Conservation (phyloP, 2,797 vertebrate species). For the Cichlasoma orientale region DNA sequence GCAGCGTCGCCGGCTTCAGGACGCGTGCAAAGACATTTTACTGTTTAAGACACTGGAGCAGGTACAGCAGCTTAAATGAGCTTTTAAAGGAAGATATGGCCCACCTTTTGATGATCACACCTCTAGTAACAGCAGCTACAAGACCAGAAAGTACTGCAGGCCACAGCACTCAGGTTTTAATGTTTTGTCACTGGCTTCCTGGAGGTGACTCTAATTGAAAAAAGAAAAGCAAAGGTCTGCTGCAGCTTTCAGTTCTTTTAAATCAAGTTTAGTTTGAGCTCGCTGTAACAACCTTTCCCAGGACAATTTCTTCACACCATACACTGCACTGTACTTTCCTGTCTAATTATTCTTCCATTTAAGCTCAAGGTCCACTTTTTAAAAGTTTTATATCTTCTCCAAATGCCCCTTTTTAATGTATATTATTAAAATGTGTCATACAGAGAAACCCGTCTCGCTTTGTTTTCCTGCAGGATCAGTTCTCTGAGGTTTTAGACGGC, state of each 20-base stretch:
- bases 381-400: neutral
- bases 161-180: neutral
- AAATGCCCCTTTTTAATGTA: neutral
- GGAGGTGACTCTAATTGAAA: neutral
- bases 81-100: neutral
- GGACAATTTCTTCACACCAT: neutral
- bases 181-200: neutral
- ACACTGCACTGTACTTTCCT: neutral
- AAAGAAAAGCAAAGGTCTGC: neutral
- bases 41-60: conserved; percentile 95
- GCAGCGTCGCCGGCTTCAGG: conserved; percentile 90
- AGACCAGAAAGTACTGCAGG: neutral
- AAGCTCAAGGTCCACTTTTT: neutral
- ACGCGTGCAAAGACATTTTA: conserved; percentile 92
- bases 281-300: neutral
- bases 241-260: neutral
- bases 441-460: neutral
- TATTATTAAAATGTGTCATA: neutral
- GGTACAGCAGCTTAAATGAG: conserved; percentile 73
- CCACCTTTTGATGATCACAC: neutral
- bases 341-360: neutral
- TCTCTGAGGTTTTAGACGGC: conserved; percentile 92
- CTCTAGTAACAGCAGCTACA: neutral
- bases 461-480: conserved; percentile 85
- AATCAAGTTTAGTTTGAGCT: neutral